Conservation (phyloP, 2,113 vertebrate species). For the Cyprinodon tularosa region DNA sequence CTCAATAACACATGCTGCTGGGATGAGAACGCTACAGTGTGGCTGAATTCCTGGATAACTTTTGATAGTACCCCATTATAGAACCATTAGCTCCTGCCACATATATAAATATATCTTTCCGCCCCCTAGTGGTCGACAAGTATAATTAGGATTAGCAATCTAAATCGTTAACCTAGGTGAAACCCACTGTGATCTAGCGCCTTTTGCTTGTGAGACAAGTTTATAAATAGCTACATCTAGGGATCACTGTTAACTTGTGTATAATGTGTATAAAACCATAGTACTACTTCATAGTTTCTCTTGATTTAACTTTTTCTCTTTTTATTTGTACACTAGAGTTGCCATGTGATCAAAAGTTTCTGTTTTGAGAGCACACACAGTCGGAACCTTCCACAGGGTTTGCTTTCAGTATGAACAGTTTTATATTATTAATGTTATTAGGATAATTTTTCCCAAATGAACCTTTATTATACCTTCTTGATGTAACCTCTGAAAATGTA, state of each 20-base stretch:
- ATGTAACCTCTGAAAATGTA: slow-evolving; percentile 40
- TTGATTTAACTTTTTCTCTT: slow-evolving; percentile 63
- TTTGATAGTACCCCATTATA: slow-evolving; percentile 53
- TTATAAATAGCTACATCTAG: slow-evolving; percentile 64
- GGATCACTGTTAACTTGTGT: slow-evolving; percentile 75
- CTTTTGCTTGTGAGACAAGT: slow-evolving; percentile 62
- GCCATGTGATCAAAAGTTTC: slow-evolving; percentile 69
- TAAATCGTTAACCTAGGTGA: slow-evolving; percentile 65
- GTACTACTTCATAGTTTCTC: slow-evolving; percentile 70
- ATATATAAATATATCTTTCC: slow-evolving; percentile 39
- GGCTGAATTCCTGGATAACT: slow-evolving; percentile 23
- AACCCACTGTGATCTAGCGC: slow-evolving; percentile 74
- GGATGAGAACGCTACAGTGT: slow-evolving; percentile 12
- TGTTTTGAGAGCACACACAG: slow-evolving; percentile 56
- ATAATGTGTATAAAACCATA: slow-evolving; percentile 80
- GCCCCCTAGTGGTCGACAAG: slow-evolving; percentile 50
- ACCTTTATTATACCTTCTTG: slow-evolving; percentile 32
- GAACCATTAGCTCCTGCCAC: slow-evolving; percentile 51
- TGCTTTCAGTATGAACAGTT: slow-evolving; percentile 43
- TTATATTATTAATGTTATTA: slow-evolving; percentile 13
- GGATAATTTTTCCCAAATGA: slow-evolving; percentile 37
- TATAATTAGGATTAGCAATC: slow-evolving; percentile 67
- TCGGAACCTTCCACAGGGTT: slow-evolving; percentile 60
- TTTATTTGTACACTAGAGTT: slow-evolving; percentile 70
- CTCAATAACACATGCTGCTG: neutral